Conservation (phyloP, 2,888 invertebrate species). For the Xestia xanthographa region DNA sequence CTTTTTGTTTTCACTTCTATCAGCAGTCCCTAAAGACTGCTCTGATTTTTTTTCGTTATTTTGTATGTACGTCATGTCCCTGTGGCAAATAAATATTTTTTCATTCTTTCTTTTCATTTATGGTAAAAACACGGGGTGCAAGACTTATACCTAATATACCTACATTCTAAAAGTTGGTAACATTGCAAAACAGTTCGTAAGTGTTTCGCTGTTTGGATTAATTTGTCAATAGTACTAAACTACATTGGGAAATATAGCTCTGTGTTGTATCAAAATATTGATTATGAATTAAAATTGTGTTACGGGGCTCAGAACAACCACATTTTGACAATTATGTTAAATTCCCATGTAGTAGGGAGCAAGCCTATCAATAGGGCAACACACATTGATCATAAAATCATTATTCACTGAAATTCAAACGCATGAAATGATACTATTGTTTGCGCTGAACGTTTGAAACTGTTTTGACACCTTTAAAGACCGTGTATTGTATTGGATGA, state of each 20-base stretch:
- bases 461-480: constrained; percentile 14
- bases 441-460: background rate
- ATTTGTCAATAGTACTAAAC: background rate
- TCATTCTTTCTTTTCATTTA: too few species aligned
- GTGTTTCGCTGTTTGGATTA: background rate
- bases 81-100: too few species aligned
- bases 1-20: too few species aligned
- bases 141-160: too few species aligned
- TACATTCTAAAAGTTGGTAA: too few species aligned
- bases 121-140: too few species aligned
- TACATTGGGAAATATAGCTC: background rate
- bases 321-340: background rate
- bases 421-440: constrained; percentile 1
- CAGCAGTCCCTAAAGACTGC: too few species aligned
- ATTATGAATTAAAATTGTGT: background rate
- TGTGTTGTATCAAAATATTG: background rate
- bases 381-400: background rate
- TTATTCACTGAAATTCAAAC: constrained; percentile 1
- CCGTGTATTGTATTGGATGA: background rate
- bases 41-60: too few species aligned
- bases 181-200: too few species aligned
- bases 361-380: background rate
- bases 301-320: background rate
- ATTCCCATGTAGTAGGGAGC: background rate
- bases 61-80: too few species aligned